phyloP scores from a whole-genome alignment of 1,140 invertebrate genomes.

The Cotesia typhae region DNA sequence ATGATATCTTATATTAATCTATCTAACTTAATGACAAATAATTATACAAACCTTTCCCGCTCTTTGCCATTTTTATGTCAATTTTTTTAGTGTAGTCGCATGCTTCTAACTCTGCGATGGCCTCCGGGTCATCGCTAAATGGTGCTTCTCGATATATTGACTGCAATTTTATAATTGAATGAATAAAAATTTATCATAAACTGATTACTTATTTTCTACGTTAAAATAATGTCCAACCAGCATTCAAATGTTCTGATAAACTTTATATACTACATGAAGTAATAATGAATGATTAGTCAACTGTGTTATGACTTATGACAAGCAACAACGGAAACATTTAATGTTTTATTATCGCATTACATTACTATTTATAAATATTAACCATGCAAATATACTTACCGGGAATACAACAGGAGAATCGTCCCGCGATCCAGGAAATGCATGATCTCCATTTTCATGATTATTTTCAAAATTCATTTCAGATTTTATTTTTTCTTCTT shows the following conservation, averaged over 20 bases:
- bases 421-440: slow-evolving; percentile 38
- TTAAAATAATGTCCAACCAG: background rate
- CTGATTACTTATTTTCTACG: background rate
- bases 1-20: too few relatives aligned
- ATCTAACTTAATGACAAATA: background rate
- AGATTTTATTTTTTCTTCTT: slow-evolving; percentile 33
- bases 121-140: slow-evolving; percentile 86
- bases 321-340: background rate
- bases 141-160: slow-evolving; percentile 85
- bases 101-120: slow-evolving; percentile 77
- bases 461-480: background rate
- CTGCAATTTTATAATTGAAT: slow-evolving; percentile 65
- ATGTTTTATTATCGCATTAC: background rate
- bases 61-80: slow-evolving; percentile 82
- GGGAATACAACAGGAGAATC: slow-evolving; percentile 41
- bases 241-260: too few relatives aligned
- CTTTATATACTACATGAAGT: too few relatives aligned
- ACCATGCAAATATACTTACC: slow-evolving; percentile 35
- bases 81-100: slow-evolving; percentile 89
- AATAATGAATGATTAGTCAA: slow-evolving; percentile 10
- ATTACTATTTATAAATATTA: background rate
- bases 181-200: slow-evolving; percentile 37
- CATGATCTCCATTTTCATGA: slow-evolving; percentile 40
- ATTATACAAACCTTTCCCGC: slow-evolving; percentile 71
- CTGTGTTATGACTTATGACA: background rate